Evolutionary conservation across 1,140 invertebrate species (phyloP), one percentile per base, ranked within the genome.

Genomic region (Mizuhopecten yessoensis): DNA sequence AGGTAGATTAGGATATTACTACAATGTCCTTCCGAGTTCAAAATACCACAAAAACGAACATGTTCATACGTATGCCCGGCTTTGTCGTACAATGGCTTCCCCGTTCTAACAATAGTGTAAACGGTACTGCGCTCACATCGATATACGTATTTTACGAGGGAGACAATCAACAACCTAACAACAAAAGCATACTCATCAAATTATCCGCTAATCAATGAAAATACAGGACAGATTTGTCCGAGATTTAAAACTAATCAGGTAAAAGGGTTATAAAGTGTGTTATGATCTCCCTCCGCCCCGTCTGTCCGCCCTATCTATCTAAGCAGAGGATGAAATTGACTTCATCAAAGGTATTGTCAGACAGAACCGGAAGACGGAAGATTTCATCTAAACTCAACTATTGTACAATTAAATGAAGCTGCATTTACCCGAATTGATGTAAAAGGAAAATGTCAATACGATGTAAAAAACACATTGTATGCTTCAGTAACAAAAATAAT

Each of bases 151-250:
- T n/a, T 23, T 75, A 5, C 17, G 45, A 75, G 57, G 23, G 57
- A 29, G 57, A 29, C 57, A 29, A 29, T 75, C 3, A 75, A 75
- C 9, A 13, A 17, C 17, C 42, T 15, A 13, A 13, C 57, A 75
- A 75, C 57, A 75, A 75, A 20, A 29, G 57, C 57, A 9, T 75
- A 29, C 57, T 75, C 45, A 49, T 49, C 45, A 49, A 75, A 75
- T 75, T n/a, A 75, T 29, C n/a, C 57, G 57, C 3, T n/a, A 75
- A 75, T 75, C 57, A 75, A 49, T 49, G 45, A 49, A 49, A 49
- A 49, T 49, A 49, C 45, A 49, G 45, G n/a, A 29, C 57, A 5
- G 57, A 75, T 75, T 29, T n/a, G n/a, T 75, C 57, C 57, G 57
- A 75, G 9, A 75, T 75, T 75, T 75, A 29, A 75, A 75, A 29